Evolutionary conservation across 2,113 vertebrate species (phyloP).

Genomic region (Petroica traversi): DNA sequence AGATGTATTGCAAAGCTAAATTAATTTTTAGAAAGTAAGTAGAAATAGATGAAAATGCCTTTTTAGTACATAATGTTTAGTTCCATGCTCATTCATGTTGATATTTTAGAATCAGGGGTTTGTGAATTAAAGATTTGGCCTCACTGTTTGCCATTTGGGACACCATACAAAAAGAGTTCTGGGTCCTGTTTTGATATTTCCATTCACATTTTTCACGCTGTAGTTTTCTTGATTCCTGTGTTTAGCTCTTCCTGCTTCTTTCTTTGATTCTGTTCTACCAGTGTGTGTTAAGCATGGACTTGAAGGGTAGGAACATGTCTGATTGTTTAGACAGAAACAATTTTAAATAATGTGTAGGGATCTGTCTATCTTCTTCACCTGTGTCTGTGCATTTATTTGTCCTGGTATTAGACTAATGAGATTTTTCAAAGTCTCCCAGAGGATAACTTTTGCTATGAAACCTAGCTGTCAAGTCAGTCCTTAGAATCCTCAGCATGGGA

Average conservation of each 20-base stretch:
- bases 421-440: not conserved
- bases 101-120: not conserved
- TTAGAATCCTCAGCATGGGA: not conserved
- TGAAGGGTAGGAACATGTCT: not conserved
- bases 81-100: not conserved
- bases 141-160: not conserved
- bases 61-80: not conserved
- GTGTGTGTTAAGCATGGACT: not conserved
- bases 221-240: not conserved
- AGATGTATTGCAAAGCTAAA: not conserved
- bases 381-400: not conserved
- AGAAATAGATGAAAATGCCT: not conserved
- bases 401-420: not conserved
- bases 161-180: not conserved
- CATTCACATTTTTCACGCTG: not conserved
- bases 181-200: not conserved
- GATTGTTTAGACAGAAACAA: not conserved
- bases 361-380: not conserved
- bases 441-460: not conserved
- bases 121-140: not conserved
- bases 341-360: not conserved
- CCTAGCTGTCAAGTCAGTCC: not conserved
- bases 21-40: not conserved
- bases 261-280: not conserved
- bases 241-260: not conserved